Evolutionary conservation across 2,113 vertebrate species (phyloP), one percentile per base, ranked within the genome.

Genomic region (Hippocampus barbouri): DNA sequence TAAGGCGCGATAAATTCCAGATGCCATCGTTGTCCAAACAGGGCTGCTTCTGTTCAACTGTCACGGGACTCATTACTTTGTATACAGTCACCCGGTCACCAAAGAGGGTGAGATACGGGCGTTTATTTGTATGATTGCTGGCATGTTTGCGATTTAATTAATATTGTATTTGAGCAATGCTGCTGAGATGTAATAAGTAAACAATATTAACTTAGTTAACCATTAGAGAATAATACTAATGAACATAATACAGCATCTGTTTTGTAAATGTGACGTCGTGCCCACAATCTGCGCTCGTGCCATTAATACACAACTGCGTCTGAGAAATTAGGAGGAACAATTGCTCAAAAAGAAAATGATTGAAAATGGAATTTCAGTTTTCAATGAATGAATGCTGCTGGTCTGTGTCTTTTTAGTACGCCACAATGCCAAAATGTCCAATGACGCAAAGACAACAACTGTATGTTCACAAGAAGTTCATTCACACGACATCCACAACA

Each of bases 51-150:
- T 74, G 47, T 53, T 8, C 4, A 64, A 77, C 79, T 86, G 80
- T 85, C 89, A 78, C 77, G 89, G 88, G 89, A 89, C 86, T 89
- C 89, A 84, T 90, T 89, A 87, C 81, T 85, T 75, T 84, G 79
- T 83, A 87, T 80, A 88, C 78, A 74, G 85, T 81, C 45, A 16
- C 16, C 5, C 21, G 61, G 57, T 16, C 25, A 27, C 14, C 14
- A 38, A 38, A 38, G 34, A 60, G 16, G 57, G 57, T 14, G 57
- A 30, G 27, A 34, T 27, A 34, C 27, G 15, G 15, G 16, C 4
- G 5, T 34, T 34, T 61, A 9, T 61, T 61, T 34, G 27, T 16
- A 20, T 34, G 16, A 8, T 34, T 16, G 27, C 27, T 38, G 8
- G 25, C 27, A 16, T 7, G 9, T 34, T 59, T 4, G 23, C 11